Evolutionary conservation across 2,113 vertebrate genomes (phyloP).

Genomic region (Burhinus oedicnemus): DNA sequence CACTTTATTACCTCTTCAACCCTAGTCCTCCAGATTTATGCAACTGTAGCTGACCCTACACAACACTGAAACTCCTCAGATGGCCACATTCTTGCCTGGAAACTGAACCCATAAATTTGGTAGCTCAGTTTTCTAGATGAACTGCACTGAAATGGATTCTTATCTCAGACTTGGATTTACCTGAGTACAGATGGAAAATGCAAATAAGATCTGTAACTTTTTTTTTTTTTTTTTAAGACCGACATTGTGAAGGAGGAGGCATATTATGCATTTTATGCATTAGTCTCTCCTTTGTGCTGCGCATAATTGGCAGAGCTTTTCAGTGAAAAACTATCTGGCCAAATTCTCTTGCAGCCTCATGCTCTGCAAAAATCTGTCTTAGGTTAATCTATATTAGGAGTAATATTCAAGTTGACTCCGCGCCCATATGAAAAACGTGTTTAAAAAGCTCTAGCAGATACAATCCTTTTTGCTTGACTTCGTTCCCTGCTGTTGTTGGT

Average conservation of each 20-base stretch:
- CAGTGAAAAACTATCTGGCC: neutral
- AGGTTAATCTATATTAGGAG: constrained; percentile 29
- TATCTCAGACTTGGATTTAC: neutral
- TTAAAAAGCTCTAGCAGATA: constrained; percentile 30
- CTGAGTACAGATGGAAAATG: neutral
- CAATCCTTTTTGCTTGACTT: constrained; percentile 30
- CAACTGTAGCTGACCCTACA: neutral
- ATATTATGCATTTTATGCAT: neutral
- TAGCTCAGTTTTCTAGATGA: neutral
- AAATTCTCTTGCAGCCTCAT: neutral
- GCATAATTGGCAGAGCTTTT: constrained; percentile 4
- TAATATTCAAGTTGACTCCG: neutral
- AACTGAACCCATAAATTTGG: neutral
- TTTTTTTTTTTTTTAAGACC: constrained; percentile 14
- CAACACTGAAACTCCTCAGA: neutral
- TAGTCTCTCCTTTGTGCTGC: neutral
- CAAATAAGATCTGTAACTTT: neutral
- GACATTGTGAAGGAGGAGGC: neutral
- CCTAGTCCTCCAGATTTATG: neutral
- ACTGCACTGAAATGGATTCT: neutral
- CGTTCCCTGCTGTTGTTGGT: constrained; percentile 34
- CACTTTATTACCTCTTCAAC: neutral
- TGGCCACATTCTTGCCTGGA: neutral
- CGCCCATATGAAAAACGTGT: neutral
- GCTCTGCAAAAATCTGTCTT: constrained; percentile 26